phyloP scores from a whole-genome alignment of 2,797 vertebrate genomes.

The Coendou prehensilis region DNA sequence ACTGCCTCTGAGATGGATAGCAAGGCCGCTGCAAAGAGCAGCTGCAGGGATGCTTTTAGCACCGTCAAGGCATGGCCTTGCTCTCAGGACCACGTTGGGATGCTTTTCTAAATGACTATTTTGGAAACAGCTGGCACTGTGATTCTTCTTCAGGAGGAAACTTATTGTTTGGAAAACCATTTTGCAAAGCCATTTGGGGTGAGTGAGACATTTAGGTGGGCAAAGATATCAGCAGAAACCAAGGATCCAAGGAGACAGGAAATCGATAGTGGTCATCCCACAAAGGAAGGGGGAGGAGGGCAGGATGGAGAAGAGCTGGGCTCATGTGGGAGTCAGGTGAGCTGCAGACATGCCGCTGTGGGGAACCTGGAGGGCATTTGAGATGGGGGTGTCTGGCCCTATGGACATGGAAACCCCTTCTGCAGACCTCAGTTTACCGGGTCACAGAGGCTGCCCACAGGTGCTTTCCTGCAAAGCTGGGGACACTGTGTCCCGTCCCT shows the following conservation, averaged over 20 bases:
- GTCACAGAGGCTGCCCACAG: neutral
- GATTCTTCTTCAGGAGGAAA: conserved; percentile 18
- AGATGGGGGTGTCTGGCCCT: neutral
- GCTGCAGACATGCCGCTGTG: rapidly evolving
- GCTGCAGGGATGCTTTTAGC: neutral
- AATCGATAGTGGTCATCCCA: neutral
- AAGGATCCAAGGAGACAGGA: neutral
- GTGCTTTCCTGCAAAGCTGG: neutral
- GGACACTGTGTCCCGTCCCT: neutral
- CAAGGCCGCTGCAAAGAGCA: neutral
- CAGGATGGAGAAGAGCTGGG: neutral
- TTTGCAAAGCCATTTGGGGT: neutral
- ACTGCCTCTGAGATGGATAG: neutral
- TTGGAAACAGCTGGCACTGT: conserved; percentile 44
- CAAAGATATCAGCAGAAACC: conserved; percentile 4
- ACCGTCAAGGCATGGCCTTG: neutral
- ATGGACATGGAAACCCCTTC: neutral
- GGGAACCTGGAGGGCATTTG: neutral
- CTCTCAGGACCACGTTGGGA: neutral
- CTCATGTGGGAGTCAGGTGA: neutral
- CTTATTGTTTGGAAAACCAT: neutral
- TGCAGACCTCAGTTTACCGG: neutral
- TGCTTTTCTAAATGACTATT: neutral
- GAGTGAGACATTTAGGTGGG: neutral
- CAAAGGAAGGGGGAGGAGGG: neutral